Percentiles rank a stretch among this genome's conserved stretches.
Evolutionary conservation across 2,888 invertebrate genomes (phyloP).

Genomic region (Masnerella sp.): DNA sequence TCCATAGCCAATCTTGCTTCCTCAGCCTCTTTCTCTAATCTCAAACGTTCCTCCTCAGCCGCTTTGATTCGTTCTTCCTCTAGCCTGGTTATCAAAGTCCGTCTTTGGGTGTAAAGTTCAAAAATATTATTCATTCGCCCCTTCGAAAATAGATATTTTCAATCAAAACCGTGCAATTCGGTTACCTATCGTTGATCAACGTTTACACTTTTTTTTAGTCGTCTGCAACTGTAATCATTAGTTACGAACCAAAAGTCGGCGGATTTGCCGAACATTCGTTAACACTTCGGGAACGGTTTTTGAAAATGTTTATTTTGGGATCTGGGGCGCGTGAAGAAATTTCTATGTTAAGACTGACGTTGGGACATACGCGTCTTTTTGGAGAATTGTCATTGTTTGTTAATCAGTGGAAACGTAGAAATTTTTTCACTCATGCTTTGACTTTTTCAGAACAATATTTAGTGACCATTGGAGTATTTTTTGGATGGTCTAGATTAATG

Average conservation of each 20-base stretch:
- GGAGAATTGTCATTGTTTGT: background rate
- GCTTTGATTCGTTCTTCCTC: slow-evolving; percentile 71
- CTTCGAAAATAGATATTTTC: slow-evolving; percentile 48
- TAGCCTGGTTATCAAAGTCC: slow-evolving; percentile 64
- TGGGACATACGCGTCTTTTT: slow-evolving; percentile 6
- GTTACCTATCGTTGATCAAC: slow-evolving; percentile 3
- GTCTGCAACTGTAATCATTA: slow-evolving; percentile 27
- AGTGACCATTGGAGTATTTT: too few relatives aligned
- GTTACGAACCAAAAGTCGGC: slow-evolving; percentile 21
- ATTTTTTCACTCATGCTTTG: slow-evolving; percentile 29
- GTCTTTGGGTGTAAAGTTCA: slow-evolving; percentile 55
- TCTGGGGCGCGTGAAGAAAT: slow-evolving; percentile 43
- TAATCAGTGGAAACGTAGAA: slow-evolving; percentile 26
- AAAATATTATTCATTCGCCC: slow-evolving; percentile 35
- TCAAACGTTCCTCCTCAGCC: slow-evolving; percentile 67
- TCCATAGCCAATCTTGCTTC: slow-evolving; percentile 71
- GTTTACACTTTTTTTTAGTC: slow-evolving; percentile 1
- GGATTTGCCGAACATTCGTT: slow-evolving; percentile 7
- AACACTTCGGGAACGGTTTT: slow-evolving; percentile 36
- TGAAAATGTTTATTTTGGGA: slow-evolving; percentile 56
- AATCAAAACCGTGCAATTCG: slow-evolving; percentile 39
- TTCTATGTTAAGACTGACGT: slow-evolving; percentile 36
- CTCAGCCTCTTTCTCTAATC: slow-evolving; percentile 67
- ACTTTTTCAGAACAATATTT: background rate
- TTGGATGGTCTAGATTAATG: too few relatives aligned